phyloP scores from a whole-genome alignment of 1,140 invertebrate genomes.

The Drosophila pseudoananassae region DNA sequence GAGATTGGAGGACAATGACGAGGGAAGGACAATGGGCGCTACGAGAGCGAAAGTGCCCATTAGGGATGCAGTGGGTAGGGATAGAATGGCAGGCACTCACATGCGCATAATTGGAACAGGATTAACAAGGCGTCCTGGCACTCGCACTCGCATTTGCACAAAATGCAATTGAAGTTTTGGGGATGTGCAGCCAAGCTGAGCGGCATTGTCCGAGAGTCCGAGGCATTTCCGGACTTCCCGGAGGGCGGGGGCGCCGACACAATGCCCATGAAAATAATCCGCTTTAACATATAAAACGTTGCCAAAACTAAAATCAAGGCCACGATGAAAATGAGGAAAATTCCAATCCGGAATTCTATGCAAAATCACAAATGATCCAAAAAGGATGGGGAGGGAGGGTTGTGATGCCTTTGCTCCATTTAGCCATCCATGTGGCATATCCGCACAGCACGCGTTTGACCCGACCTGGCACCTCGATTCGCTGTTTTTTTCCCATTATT shows the following conservation, averaged over 20 bases:
- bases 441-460: conserved; percentile 61
- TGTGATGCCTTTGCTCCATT: conserved; percentile 33
- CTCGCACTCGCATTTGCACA: conserved; percentile 23
- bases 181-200: conserved; percentile 16
- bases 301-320: conserved; percentile 68
- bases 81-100: conserved; percentile 62
- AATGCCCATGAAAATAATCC: conserved; percentile 78
- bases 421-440: conserved; percentile 42
- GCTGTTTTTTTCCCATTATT: conserved; percentile 1
- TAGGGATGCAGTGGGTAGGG: conserved; percentile 47
- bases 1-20: conserved; percentile 50
- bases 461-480: conserved; percentile 45
- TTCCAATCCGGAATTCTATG: conserved; percentile 44
- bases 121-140: conserved; percentile 66
- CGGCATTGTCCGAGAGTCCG: conserved; percentile 64
- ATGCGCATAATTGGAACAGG: conserved; percentile 78
- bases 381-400: conserved; percentile 13
- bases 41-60: conserved; percentile 76
- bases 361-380: conserved; percentile 49
- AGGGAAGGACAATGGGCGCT: conserved; percentile 14
- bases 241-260: conserved; percentile 32
- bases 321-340: conserved; percentile 43
- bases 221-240: conserved; percentile 51
- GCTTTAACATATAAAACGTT: conserved; percentile 77
- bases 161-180: conserved; percentile 53